Evolutionary conservation across 2,888 invertebrate species (phyloP).

Genomic region (Troides helena): DNA sequence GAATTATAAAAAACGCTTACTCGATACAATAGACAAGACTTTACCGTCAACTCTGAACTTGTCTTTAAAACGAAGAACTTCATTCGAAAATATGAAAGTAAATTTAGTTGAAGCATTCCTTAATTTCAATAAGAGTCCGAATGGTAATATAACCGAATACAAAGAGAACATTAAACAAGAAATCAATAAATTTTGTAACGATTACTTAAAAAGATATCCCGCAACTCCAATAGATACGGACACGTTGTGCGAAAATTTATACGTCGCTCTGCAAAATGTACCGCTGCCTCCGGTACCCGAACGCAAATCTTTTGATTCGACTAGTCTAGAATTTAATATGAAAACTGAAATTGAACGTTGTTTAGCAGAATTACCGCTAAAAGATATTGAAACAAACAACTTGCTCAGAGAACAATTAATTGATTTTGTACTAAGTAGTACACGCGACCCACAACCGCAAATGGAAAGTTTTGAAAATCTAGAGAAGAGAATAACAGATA

Average conservation of each 20-base stretch:
- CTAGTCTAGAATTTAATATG: conserved; percentile 48
- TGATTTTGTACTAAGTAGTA: conserved; percentile 21
- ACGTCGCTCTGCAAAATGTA: conserved; percentile 46
- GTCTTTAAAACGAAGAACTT: conserved; percentile 43
- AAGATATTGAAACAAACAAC: conserved; percentile 30
- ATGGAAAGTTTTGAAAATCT: conserved; percentile 33
- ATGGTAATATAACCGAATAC: conserved; percentile 40
- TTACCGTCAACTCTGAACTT: conserved; percentile 40
- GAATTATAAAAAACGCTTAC: conserved; percentile 50
- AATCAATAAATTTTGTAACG: conserved; percentile 49
- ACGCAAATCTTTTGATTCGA: conserved; percentile 45
- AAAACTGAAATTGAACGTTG: conserved; percentile 50
- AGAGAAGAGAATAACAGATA: conserved; percentile 45
- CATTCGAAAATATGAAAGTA: conserved; percentile 54
- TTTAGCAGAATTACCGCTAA: conserved; percentile 46
- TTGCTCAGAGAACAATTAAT: conserved; percentile 40
- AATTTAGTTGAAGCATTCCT: conserved; percentile 58
- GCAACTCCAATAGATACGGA: conserved; percentile 39
- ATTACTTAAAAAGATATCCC: conserved; percentile 48
- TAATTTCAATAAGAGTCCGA: conserved; percentile 46
- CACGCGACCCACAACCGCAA: conserved; percentile 30
- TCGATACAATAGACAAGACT: conserved; percentile 47
- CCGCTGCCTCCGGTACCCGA: conserved; percentile 47
- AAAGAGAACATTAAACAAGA: conserved; percentile 47
- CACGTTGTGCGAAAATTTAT: conserved; percentile 47